Evolutionary conservation across 2,888 invertebrate species (phyloP).

Genomic region (Alloscopus bannaensis): DNA sequence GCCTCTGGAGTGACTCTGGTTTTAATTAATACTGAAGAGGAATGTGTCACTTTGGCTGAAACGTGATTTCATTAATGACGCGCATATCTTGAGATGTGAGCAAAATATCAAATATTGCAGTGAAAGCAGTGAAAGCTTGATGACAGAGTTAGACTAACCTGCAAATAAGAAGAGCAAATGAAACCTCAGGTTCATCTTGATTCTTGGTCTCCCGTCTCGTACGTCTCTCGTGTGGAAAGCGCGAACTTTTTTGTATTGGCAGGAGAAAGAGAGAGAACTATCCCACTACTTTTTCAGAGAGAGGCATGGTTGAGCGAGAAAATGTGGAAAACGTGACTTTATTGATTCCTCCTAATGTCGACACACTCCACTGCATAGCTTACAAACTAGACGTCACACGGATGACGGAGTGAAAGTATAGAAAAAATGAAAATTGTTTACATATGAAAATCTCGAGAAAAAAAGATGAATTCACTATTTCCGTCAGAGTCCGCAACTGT

Average conservation of each 20-base stretch:
- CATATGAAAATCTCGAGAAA: no score
- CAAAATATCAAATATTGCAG: background rate
- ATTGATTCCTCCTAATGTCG: constrained; percentile 47
- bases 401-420: no score
- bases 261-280: constrained; percentile 22
- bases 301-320: constrained; percentile 43
- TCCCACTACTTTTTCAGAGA: background rate
- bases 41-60: no score
- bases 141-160: constrained; percentile 64
- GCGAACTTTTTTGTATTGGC: constrained; percentile 17
- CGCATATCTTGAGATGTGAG: no score
- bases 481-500: no score
- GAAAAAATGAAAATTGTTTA: no score
- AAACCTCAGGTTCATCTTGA: constrained; percentile 69
- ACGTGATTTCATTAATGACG: no score
- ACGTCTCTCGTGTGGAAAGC: background rate
- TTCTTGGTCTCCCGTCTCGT: constrained; percentile 20
- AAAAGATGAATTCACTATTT: no score
- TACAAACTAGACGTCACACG: no score
- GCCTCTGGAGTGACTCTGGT: no score
- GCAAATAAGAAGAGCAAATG: constrained; percentile 70
- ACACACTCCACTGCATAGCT: no score
- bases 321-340: constrained; percentile 50
- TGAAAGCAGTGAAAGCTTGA: constrained; percentile 8
- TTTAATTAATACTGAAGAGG: no score